A percentile compares a stretch with the other conserved stretches of the same genome.
Conservation (phyloP, 2,888 invertebrate genomes). For the Heliconius charithonia region DNA sequence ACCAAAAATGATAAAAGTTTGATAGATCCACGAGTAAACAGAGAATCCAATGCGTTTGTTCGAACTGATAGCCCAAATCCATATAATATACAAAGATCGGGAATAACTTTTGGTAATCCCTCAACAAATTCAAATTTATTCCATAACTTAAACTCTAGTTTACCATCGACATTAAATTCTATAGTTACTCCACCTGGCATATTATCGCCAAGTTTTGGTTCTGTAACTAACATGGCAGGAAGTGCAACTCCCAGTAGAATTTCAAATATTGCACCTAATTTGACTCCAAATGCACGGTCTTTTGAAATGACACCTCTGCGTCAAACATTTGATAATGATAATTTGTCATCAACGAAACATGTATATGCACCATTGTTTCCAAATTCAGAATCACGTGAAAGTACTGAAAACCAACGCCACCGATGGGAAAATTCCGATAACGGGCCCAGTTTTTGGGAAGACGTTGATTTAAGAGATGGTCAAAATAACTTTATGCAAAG, state of each 20-base stretch:
- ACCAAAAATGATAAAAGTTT: constrained; percentile 35
- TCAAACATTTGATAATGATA: constrained; percentile 61
- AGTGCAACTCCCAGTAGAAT: constrained; percentile 47
- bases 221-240: constrained; percentile 41
- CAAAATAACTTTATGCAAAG: constrained; percentile 44
- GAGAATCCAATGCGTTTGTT: constrained; percentile 54
- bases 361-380: constrained; percentile 68
- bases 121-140: constrained; percentile 17
- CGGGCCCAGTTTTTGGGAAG: constrained; percentile 47
- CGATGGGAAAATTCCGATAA: constrained; percentile 35
- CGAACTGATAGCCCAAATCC: constrained; percentile 53
- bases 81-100: constrained; percentile 51
- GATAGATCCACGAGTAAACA: constrained; percentile 64
- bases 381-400: constrained; percentile 55
- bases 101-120: constrained; percentile 35
- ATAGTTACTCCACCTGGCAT: constrained; percentile 30
- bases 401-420: constrained; percentile 35
- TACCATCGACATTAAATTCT: constrained; percentile 19
- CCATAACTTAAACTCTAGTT: constrained; percentile 25
- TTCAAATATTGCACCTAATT: constrained; percentile 47
- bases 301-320: constrained; percentile 56
- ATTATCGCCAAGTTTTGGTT: constrained; percentile 36
- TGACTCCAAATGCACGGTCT: constrained; percentile 49
- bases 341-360: constrained; percentile 58
- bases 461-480: constrained; percentile 48